Percentiles rank a stretch among this genome's conserved stretches.
phyloP scores from a whole-genome alignment of 2,797 vertebrate genomes.

The Oreochromis grahami region DNA sequence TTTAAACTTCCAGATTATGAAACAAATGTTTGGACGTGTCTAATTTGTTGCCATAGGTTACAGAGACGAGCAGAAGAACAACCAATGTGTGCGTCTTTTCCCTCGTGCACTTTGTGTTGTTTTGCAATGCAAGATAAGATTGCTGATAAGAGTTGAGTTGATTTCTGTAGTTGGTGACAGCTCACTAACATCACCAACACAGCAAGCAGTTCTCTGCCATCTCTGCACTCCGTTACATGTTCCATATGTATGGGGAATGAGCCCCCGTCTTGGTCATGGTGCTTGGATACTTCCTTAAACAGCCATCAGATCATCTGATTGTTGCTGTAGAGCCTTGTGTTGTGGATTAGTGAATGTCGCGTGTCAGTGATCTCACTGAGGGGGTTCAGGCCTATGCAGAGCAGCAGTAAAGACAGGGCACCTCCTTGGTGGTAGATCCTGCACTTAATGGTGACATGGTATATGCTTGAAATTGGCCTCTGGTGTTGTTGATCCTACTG shows the following conservation, averaged over 20 bases:
- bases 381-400: neutral
- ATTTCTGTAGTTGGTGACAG: neutral
- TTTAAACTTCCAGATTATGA: neutral
- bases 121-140: neutral
- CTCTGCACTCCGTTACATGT: fast-evolving
- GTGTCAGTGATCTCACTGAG: neutral
- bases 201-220: neutral
- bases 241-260: neutral
- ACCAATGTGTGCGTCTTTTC: neutral
- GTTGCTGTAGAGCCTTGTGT: neutral
- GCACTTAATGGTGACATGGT: neutral
- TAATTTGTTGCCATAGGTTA: fast-evolving
- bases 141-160: neutral
- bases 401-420: neutral
- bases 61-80: neutral
- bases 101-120: neutral
- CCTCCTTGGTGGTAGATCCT: neutral
- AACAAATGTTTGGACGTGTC: neutral
- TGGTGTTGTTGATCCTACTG: neutral
- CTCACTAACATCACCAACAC: neutral
- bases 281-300: neutral
- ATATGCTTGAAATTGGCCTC: neutral
- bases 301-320: neutral
- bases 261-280: fast-evolving
- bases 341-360: neutral